Base-by-base conservation (phyloP, 2,113 vertebrate genomes). In the Carassius gibelio region DNA sequence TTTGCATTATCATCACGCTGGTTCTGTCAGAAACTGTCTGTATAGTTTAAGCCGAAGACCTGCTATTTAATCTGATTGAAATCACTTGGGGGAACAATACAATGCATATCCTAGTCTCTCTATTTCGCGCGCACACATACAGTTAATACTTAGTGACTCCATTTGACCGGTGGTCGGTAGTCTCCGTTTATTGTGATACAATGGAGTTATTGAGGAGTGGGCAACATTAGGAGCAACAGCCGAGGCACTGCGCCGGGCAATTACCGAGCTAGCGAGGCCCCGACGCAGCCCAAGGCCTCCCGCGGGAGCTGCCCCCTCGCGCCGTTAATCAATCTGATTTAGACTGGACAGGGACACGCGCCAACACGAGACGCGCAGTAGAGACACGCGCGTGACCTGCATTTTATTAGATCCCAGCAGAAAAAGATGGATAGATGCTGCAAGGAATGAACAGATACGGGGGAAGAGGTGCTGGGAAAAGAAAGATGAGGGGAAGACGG, bases 251-350 rank as follows among this genome's bases (percentile, higher is more conserved):
- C 87, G 59, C 88, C 91, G 90, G 89, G 91, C 93, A 94, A 95
- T 94, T 94, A 94, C 91, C 30, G 87, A 84, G 88, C 90, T 84
- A 87, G 85, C 89, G 86, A 90, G 89, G 89, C 88, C 81, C 90
- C 91, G 89, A 87, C 89, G 48, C 87, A 86, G 66, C 66, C 88
- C 88, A 64, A 87, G 88, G 57, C 71, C 89, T 90, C 93, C 92
- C 93, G 84, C 83, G 92, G 93, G 93, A 93, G 91, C 90, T 90
- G 90, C 92, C 91, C 92, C 90, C 92, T 90, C 89, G 79, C 45
- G 79, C 91, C 89, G 89, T 93, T 95, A 95, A 95, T 95, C 94
- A 94, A 94, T 94, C 93, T 89, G 92, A 94, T 94, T 94, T 94
- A 94, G 93, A 88, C 87, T 71, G 90, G 93, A 95, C 93, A 92